These are phyloP conservation scores for Pterobdella sp. DNA, from an alignment of 2,888 invertebrate genomes.

Conservation along the genomic window DNA sequence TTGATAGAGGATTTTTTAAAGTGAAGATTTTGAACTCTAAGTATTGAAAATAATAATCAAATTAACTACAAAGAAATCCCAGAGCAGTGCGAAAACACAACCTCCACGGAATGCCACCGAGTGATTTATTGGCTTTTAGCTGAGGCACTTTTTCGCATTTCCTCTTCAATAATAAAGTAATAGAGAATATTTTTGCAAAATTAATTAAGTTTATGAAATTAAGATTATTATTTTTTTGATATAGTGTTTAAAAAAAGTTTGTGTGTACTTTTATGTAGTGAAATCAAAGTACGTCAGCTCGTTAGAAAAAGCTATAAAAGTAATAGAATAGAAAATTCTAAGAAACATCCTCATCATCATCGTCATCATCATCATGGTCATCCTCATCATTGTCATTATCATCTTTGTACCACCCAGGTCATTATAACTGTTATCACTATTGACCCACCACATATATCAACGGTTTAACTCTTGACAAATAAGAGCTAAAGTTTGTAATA, in stretches of 20 bases:
- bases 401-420: slow-evolving; percentile 21
- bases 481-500: neutral
- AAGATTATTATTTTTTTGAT: neutral
- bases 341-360: slow-evolving; percentile 24
- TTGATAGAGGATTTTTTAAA: too few relatives aligned
- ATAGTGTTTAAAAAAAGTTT: neutral
- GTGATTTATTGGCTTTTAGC: too few relatives aligned
- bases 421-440: slow-evolving; percentile 8
- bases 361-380: slow-evolving; percentile 26
- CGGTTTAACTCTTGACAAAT: neutral
- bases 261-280: neutral
- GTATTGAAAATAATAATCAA: too few relatives aligned
- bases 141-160: too few relatives aligned
- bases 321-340: neutral
- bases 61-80: too few relatives aligned
- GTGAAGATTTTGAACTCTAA: too few relatives aligned
- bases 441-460: neutral
- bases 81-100: too few relatives aligned
- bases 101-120: too few relatives aligned
- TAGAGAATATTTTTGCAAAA: neutral
- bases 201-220: neutral
- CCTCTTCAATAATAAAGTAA: too few relatives aligned
- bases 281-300: neutral
- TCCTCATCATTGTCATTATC: slow-evolving; percentile 27
- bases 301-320: neutral